Base-by-base conservation (phyloP, 2,113 vertebrate species). In the Hippopotamus amphibius region DNA sequence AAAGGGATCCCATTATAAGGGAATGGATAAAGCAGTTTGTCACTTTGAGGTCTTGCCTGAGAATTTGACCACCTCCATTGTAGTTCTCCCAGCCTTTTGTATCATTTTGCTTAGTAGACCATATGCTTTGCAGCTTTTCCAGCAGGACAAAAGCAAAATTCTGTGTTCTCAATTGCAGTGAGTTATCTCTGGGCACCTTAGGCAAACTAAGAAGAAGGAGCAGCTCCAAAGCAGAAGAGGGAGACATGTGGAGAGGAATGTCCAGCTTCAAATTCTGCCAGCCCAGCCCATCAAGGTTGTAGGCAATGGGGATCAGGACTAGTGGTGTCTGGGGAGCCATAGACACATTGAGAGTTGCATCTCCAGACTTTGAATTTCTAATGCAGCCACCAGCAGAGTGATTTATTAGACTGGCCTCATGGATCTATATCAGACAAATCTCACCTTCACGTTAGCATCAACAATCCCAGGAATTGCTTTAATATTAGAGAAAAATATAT, bases 341-440 rank as follows among this genome's bases (percentile, higher is more conserved):
- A 74, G 79, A 59, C 28, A 26, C 11, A 61, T 7, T 48, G 68
- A 90, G 86, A 93, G 13, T n/a, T 87, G 50, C 5, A 9, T 46
- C 90, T 94, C 21, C 22, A 48, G 63, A 68, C 87, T 93, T 12
- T 82, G 46, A 96, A 97, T 95, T 96, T 96, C 94, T 93, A 96
- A 95, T 22, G 28, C 59, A 74, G 24, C 72, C 53, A 69, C 33
- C 11, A 55, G 41, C 57, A 59, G 46, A 90, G 72, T 87, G 90
- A 97, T 97, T 97, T 98, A 95, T 94, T 93, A 55, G 83, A 65
- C 37, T 80, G 72, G 72, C 50, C 69, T 96, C 68, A 30, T 50
- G 6, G 87, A 96, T 98, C 97, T 96, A 92, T 96, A 95, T 24
- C 84, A 80, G 87, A 96, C 84, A 96, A 97, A 96, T 94, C 95